Evolutionary conservation across 2,113 vertebrate species (phyloP).

Genomic region (Thomomys bottae): DNA sequence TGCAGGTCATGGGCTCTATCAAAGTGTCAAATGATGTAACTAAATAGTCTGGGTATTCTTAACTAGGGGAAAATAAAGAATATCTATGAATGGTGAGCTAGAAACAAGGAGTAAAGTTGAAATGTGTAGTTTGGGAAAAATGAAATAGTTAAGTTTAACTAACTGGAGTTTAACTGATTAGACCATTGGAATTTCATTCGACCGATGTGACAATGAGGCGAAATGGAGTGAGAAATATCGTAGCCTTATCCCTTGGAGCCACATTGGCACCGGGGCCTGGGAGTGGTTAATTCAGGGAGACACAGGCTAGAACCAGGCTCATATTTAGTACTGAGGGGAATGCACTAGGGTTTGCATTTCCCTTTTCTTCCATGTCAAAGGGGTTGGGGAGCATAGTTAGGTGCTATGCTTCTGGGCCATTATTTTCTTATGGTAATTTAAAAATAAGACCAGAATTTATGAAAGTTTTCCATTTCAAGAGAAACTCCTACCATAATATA

Average conservation of each 20-base stretch:
- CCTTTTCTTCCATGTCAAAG: neutral
- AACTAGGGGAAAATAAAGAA: neutral
- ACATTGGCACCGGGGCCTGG: neutral
- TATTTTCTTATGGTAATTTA: slow-evolving; percentile 20
- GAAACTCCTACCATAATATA: neutral
- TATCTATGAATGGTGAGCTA: neutral
- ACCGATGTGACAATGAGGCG: neutral
- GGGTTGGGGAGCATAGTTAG: neutral
- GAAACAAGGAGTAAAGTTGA: slow-evolving; percentile 9
- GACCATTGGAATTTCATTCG: slow-evolving; percentile 33
- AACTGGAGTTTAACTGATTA: slow-evolving; percentile 39
- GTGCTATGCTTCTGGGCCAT: neutral
- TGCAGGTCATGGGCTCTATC: neutral
- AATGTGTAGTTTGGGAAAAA: slow-evolving; percentile 41
- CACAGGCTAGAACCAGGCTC: neutral
- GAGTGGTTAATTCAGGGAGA: neutral
- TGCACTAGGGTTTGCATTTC: neutral
- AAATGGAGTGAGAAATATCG: neutral
- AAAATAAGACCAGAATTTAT: slow-evolving; percentile 27
- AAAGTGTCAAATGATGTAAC: slow-evolving; percentile 25
- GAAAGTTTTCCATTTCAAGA: neutral
- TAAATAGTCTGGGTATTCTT: slow-evolving; percentile 21
- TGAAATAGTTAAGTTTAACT: slow-evolving; percentile 38
- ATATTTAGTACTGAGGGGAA: neutral
- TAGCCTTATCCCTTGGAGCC: neutral